These are phyloP conservation scores for Hydrolagus colliei DNA, from an alignment of 2,797 vertebrate species.

Conservation along the genomic window DNA sequence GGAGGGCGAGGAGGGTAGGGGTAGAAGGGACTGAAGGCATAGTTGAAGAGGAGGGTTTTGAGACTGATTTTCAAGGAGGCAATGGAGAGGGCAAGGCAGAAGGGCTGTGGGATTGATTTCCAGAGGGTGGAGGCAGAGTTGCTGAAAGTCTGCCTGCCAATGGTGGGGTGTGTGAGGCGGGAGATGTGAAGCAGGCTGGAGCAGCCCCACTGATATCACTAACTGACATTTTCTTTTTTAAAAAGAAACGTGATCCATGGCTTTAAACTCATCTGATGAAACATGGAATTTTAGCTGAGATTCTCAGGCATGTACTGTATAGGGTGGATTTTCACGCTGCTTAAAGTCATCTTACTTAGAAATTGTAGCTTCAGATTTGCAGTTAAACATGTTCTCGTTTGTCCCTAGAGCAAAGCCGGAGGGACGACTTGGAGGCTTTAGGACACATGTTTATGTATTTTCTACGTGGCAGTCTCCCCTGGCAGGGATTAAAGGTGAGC, in stretches of 20 bases:
- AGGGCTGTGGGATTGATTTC: too few relatives aligned
- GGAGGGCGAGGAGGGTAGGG: too few relatives aligned
- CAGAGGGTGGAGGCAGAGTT: too few relatives aligned
- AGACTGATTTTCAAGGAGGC: too few relatives aligned
- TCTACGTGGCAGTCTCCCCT: slow-evolving; percentile 93
- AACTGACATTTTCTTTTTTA: too few relatives aligned
- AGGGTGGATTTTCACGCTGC: neutral
- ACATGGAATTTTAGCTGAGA: neutral
- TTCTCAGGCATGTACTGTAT: neutral
- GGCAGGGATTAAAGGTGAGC: slow-evolving; percentile 93
- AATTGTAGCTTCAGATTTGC: slow-evolving; percentile 35
- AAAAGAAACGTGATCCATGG: neutral
- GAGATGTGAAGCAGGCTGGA: too few relatives aligned
- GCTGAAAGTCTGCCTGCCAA: too few relatives aligned
- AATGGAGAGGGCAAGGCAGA: too few relatives aligned
- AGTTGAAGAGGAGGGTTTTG: too few relatives aligned
- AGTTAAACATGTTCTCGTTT: slow-evolving; percentile 45
- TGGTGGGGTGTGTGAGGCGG: too few relatives aligned
- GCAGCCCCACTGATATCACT: too few relatives aligned
- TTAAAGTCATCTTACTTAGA: slow-evolving; percentile 36
- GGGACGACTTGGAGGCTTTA: slow-evolving; percentile 94
- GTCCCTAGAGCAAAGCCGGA: slow-evolving; percentile 85
- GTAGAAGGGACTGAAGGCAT: too few relatives aligned
- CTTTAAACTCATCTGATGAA: neutral
- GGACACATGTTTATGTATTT: slow-evolving; percentile 99